Evolutionary conservation across 2,888 invertebrate genomes (phyloP).

Genomic region (Acronicta aceris): DNA sequence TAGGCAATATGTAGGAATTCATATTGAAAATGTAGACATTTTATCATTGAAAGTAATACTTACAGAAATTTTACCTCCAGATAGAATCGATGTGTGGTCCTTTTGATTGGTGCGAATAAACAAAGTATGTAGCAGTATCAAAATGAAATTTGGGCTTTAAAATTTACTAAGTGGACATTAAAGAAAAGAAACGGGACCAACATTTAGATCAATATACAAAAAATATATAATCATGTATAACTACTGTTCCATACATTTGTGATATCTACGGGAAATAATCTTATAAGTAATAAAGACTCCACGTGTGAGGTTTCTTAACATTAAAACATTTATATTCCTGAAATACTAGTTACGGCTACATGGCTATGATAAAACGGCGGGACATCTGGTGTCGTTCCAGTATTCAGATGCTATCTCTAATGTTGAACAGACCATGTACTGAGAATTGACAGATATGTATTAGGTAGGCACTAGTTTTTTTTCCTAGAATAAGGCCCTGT

Average conservation of each 20-base stretch:
- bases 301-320: constrained; percentile 22
- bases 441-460: constrained; percentile 65
- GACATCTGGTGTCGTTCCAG: constrained; percentile 45
- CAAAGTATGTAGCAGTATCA: constrained; percentile 29
- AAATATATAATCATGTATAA: no score
- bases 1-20: not conserved
- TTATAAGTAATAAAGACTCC: constrained; percentile 2
- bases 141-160: constrained; percentile 8
- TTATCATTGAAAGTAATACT: not conserved
- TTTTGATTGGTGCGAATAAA: constrained; percentile 34
- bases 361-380: constrained; percentile 48
- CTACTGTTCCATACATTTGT: not conserved
- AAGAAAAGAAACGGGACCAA: constrained; percentile 22
- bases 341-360: constrained; percentile 62
- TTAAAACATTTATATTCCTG: constrained; percentile 62
- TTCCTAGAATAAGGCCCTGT: constrained; percentile 38
- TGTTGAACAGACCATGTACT: constrained; percentile 60
- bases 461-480: constrained; percentile 41
- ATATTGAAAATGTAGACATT: not conserved
- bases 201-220: constrained; percentile 1
- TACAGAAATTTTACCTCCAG: not conserved
- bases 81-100: constrained; percentile 33
- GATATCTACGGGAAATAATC: not conserved
- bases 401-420: constrained; percentile 62
- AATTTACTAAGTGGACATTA: constrained; percentile 21